These are phyloP conservation scores for Limenitis camilla DNA, from an alignment of 2,888 invertebrate genomes.

Conservation along the genomic window DNA sequence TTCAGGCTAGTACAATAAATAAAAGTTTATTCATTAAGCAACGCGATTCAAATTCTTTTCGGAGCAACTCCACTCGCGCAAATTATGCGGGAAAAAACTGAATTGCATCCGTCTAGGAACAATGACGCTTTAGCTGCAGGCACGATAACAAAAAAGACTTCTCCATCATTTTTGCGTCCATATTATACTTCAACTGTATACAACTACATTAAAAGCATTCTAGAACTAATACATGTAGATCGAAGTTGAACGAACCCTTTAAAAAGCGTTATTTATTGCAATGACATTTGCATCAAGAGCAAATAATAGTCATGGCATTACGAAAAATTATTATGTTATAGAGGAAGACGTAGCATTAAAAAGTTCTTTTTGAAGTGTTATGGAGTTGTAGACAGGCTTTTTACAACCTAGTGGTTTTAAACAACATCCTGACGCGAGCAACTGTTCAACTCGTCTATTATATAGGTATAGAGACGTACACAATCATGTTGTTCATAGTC, in stretches of 20 bases:
- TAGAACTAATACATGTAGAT: not conserved
- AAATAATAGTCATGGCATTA: not conserved
- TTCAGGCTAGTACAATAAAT: constrained; percentile 21
- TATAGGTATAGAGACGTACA: constrained; percentile 4
- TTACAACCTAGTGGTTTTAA: constrained; percentile 19
- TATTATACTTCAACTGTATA: constrained; percentile 13
- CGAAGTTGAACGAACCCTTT: too few species aligned
- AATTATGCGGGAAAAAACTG: constrained; percentile 67
- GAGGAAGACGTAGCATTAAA: not conserved
- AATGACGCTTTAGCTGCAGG: constrained; percentile 62
- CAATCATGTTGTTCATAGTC: constrained; percentile 11
- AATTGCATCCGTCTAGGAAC: constrained; percentile 71
- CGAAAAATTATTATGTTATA: not conserved
- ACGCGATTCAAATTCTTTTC: constrained; percentile 53
- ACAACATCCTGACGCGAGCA: constrained; percentile 14
- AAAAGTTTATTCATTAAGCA: constrained; percentile 37
- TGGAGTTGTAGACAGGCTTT: constrained; percentile 12
- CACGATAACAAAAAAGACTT: constrained; percentile 50
- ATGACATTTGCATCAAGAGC: not conserved
- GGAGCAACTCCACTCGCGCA: constrained; percentile 67
- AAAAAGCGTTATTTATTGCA: too few species aligned
- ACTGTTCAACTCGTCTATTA: constrained; percentile 8
- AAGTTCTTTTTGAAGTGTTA: constrained; percentile 2
- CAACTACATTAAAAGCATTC: constrained; percentile 11
- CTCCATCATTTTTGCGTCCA: constrained; percentile 57